Evolutionary conservation across 1,140 invertebrate species (phyloP), one percentile per base, ranked within the genome.

Genomic region (Elysia chlorotica): DNA sequence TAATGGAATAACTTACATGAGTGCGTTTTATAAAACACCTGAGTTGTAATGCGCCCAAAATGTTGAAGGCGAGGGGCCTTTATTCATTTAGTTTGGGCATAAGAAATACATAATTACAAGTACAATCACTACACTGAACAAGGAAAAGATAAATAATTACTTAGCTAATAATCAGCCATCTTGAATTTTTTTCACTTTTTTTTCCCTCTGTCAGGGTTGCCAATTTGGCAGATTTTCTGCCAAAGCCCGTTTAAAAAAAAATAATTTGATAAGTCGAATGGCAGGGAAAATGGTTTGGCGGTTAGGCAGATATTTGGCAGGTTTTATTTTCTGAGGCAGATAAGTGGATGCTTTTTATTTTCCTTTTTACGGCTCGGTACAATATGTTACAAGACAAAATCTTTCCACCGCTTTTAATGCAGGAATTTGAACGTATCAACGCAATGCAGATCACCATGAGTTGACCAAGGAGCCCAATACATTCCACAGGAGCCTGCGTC

Each of bases 371-470:
- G n/a, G n/a, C n/a, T n/a, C n/a, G n/a, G n/a, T n/a, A n/a, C n/a
- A n/a, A n/a, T n/a, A n/a, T n/a, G n/a, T n/a, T n/a, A n/a, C n/a
- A n/a, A n/a, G n/a, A n/a, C n/a, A n/a, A n/a, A n/a, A n/a, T n/a
- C n/a, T n/a, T n/a, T n/a, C n/a, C n/a, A n/a, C n/a, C n/a, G n/a
- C n/a, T n/a, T n/a, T n/a, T n/a, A n/a, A n/a, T n/a, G n/a, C n/a
- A n/a, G n/a, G n/a, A n/a, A n/a, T 59, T 59, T 59, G 56, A 59
- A 30, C 25, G 56, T 28, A 30, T 19, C 56, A 59, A 59, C 56
- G 28, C 19, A 48, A 48, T 48, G 41, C 41, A 48, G 41, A 48
- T 48, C 41, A 10, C 41, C 41, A 48, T 48, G 41, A 48, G 41
- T 48, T 48, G 41, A 17, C 17, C 56, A 59, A 59, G 28, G 56